A percentile compares a stretch with the other conserved stretches of the same genome.
phyloP scores from a whole-genome alignment of 1,140 invertebrate genomes.

The Phymastichus coffea region DNA sequence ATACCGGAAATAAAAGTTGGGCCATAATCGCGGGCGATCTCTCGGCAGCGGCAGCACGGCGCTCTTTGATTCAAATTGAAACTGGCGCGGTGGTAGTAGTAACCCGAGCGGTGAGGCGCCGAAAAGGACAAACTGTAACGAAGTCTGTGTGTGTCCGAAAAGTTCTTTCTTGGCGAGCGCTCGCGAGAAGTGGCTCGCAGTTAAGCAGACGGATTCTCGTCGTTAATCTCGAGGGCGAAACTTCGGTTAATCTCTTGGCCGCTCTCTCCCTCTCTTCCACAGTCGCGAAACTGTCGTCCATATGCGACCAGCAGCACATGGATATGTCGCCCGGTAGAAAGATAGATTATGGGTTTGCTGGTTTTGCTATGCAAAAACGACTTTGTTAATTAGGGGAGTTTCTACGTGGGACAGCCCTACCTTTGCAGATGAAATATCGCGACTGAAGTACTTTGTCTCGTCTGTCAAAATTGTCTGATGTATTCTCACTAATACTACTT shows the following conservation, averaged over 20 bases:
- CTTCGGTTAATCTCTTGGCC: constrained; percentile 12
- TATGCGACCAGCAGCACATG: too few species aligned
- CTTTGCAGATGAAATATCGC: too few species aligned
- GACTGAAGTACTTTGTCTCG: too few species aligned
- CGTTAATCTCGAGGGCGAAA: constrained; percentile 37
- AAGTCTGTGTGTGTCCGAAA: background rate
- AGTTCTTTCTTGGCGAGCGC: constrained; percentile 1
- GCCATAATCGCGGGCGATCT: constrained; percentile 9
- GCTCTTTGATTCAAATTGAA: constrained; percentile 25
- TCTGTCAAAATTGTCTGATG: too few species aligned
- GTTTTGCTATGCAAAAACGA: too few species aligned
- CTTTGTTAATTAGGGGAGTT: background rate
- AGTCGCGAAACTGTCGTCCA: background rate
- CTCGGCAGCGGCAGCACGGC: too few species aligned
- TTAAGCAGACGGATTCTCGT: constrained; percentile 31
- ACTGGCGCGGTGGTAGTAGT: too few species aligned
- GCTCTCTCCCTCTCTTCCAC: constrained; percentile 32
- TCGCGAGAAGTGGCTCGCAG: background rate
- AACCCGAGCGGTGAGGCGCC: background rate
- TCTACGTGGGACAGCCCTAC: too few species aligned
- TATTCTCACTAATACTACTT: too few species aligned
- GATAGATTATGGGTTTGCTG: too few species aligned
- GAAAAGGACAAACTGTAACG: background rate
- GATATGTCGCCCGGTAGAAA: too few species aligned
- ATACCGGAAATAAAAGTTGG: constrained; percentile 11